Evolutionary conservation across 2,797 vertebrate genomes (phyloP).

Genomic region (Propithecus deckenii): DNA sequence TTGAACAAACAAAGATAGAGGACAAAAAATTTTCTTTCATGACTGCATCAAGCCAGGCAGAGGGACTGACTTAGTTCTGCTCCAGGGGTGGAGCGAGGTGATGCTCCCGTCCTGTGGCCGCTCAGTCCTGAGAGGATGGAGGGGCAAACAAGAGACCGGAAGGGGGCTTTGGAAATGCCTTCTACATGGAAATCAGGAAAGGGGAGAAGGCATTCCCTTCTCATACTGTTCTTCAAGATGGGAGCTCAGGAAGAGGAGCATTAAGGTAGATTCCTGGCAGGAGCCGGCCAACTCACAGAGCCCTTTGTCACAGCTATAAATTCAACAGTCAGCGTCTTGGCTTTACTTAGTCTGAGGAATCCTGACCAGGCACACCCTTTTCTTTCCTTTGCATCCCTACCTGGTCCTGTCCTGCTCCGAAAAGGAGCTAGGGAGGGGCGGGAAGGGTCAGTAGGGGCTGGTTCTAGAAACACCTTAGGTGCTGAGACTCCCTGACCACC

Average conservation of each 20-base stretch:
- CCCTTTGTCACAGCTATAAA: background rate
- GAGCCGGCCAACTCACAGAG: fast-evolving
- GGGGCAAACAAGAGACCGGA: background rate
- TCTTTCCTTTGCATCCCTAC: background rate
- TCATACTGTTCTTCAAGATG: fast-evolving
- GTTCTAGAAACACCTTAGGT: background rate
- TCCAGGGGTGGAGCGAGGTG: background rate
- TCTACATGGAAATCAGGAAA: background rate
- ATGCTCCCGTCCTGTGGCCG: fast-evolving
- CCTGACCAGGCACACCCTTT: background rate
- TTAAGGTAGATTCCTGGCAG: background rate
- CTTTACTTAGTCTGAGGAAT: background rate
- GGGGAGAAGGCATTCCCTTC: background rate
- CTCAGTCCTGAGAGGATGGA: background rate
- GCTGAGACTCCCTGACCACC: background rate
- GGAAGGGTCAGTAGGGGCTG: background rate
- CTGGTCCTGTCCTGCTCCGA: background rate
- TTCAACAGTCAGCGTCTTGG: fast-evolving
- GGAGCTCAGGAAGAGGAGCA: background rate
- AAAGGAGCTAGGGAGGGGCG: background rate
- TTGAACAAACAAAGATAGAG: background rate
- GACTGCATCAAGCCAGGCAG: background rate
- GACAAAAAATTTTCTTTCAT: background rate
- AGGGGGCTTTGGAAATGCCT: background rate
- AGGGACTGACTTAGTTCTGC: background rate